Percentiles rank a stretch among this genome's conserved stretches.
phyloP scores from a whole-genome alignment of 2,113 vertebrate species.

The Thalassarche chlororhynchos region DNA sequence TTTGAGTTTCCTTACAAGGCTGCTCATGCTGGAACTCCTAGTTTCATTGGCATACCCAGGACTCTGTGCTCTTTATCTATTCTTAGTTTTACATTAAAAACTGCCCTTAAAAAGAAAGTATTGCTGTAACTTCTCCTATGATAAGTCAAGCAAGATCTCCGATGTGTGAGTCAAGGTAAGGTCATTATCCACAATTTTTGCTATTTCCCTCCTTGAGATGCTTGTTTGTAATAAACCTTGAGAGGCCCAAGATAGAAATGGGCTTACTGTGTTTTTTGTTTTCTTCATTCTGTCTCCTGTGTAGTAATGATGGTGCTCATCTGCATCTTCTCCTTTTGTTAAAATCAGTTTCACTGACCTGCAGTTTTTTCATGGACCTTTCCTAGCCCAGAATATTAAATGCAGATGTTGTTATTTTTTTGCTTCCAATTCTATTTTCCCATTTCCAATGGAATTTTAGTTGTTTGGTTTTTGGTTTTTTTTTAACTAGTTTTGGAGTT shows the following conservation, averaged over 20 bases:
- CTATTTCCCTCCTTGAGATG: background rate
- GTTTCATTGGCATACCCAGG: background rate
- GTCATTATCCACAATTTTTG: background rate
- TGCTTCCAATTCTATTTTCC: background rate
- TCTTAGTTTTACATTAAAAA: background rate
- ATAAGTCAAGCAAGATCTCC: background rate
- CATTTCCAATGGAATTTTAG: background rate
- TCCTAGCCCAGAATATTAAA: constrained; percentile 19
- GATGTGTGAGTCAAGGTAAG: background rate
- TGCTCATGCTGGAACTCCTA: background rate
- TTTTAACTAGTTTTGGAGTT: background rate
- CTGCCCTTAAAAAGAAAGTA: background rate
- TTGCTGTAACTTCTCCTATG: background rate
- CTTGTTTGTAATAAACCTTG: background rate
- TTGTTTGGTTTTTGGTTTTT: background rate
- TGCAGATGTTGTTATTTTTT: constrained; percentile 18
- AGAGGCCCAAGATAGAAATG: background rate
- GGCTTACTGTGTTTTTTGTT: background rate
- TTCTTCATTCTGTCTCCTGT: background rate
- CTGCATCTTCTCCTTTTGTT: background rate
- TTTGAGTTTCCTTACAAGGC: background rate
- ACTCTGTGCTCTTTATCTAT: background rate
- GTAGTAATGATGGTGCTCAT: background rate
- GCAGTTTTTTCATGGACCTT: background rate
- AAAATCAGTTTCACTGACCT: background rate